phyloP scores from a whole-genome alignment of 1,140 invertebrate genomes.

The Chymomyza costata region DNA sequence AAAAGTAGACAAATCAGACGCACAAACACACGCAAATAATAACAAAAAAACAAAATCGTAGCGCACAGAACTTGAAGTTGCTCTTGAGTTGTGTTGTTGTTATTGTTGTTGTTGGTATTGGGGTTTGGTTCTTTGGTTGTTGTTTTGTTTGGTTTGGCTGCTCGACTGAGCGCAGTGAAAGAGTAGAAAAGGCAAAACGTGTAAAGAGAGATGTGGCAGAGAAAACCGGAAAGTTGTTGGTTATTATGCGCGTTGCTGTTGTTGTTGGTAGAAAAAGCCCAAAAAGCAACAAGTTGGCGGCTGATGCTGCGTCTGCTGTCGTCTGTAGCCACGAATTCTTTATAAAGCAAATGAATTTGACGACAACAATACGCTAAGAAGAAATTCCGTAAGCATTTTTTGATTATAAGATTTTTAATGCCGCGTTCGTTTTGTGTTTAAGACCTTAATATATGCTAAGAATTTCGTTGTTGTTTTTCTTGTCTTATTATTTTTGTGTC shows the following conservation, averaged over 20 bases:
- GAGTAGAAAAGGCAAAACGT: conserved; percentile 31
- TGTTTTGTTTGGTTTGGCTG: too few relatives aligned
- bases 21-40: neutral
- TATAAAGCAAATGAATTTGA: neutral
- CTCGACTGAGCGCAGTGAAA: too few relatives aligned
- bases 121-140: neutral
- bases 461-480: conserved; percentile 25
- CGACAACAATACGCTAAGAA: neutral
- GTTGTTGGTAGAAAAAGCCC: conserved; percentile 7
- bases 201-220: conserved; percentile 26
- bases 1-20: neutral
- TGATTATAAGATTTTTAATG: conserved; percentile 14
- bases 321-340: conserved; percentile 1
- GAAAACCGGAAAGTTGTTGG: conserved; percentile 65
- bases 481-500: conserved; percentile 22
- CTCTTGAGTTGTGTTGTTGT: too few relatives aligned
- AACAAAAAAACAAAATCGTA: neutral
- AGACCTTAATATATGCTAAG: conserved; percentile 47
- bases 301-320: conserved; percentile 20
- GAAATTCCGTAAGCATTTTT: neutral
- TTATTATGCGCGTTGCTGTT: conserved; percentile 32
- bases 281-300: too few relatives aligned
- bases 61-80: too few relatives aligned
- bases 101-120: neutral
- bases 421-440: conserved; percentile 10